Conservation (phyloP, 2,797 vertebrate genomes). For the Danio albolineatus region DNA sequence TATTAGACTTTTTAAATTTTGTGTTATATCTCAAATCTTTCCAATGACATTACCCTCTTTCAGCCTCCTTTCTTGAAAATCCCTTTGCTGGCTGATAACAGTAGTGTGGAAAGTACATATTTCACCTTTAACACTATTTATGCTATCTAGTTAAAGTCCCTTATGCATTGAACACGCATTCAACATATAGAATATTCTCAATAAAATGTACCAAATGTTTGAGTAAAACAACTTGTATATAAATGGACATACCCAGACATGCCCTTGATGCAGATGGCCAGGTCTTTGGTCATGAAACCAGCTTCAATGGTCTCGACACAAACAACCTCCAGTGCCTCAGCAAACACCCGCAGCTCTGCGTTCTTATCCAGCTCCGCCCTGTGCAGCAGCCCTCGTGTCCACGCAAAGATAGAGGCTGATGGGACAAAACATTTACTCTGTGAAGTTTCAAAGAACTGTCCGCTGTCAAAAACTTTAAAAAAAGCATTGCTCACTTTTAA, state of each 20-base stretch:
- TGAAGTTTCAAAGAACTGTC: not conserved
- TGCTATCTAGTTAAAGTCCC: too few relatives aligned
- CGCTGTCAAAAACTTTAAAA: too few relatives aligned
- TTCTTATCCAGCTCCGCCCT: slow-evolving; percentile 93
- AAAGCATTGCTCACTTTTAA: too few relatives aligned
- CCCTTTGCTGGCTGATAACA: too few relatives aligned
- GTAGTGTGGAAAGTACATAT: too few relatives aligned
- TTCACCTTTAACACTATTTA: too few relatives aligned
- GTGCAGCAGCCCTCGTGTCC: slow-evolving; percentile 93
- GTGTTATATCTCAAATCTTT: too few relatives aligned
- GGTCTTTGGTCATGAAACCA: slow-evolving; percentile 97
- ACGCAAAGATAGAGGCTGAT: slow-evolving; percentile 96
- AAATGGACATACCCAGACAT: slow-evolving; percentile 85
- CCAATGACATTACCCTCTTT: too few relatives aligned
- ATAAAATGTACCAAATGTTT: not conserved
- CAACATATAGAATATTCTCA: not conserved
- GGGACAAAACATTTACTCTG: not conserved
- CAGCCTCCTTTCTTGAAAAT: too few relatives aligned
- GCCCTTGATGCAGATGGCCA: slow-evolving; percentile 97
- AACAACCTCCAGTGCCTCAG: slow-evolving; percentile 89
- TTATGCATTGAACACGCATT: not conserved
- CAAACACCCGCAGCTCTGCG: slow-evolving; percentile 83
- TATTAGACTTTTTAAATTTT: too few relatives aligned
- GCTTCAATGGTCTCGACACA: slow-evolving; percentile 97
- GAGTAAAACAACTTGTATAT: not conserved